phyloP scores from a whole-genome alignment of 2,888 invertebrate species.

The Cerastis leucographa region DNA sequence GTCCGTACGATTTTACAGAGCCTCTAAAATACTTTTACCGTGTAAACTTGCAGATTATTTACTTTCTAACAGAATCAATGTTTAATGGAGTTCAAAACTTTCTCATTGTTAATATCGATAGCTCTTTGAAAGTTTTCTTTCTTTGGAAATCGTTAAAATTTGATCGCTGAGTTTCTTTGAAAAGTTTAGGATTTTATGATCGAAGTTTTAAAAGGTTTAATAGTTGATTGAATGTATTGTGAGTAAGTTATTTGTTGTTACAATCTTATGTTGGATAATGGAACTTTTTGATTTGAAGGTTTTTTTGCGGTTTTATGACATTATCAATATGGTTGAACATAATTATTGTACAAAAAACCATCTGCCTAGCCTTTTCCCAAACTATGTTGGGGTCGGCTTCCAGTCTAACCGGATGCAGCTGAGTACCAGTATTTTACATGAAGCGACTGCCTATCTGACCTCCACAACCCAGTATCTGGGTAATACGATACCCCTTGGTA shows the following conservation, averaged over 20 bases:
- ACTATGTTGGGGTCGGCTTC: too few species aligned
- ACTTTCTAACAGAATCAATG: constrained; percentile 39
- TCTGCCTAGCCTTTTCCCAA: too few species aligned
- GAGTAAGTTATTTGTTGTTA: background rate
- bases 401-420: too few species aligned
- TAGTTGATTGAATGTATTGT: constrained; percentile 27
- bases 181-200: constrained; percentile 36
- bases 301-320: background rate
- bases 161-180: constrained; percentile 29
- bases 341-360: background rate
- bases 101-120: constrained; percentile 51
- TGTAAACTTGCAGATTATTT: constrained; percentile 24
- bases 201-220: constrained; percentile 34
- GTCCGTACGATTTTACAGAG: background rate
- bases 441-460: too few species aligned
- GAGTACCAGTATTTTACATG: too few species aligned
- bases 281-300: background rate
- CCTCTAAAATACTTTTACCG: background rate
- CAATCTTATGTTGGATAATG: background rate
- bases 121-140: constrained; percentile 42
- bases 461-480: too few species aligned
- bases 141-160: constrained; percentile 46
- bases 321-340: background rate
- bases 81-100: constrained; percentile 55
- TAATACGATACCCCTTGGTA: too few species aligned